Evolutionary conservation across 2,888 invertebrate species (phyloP).

Genomic region (Rhodophaea formosa): DNA sequence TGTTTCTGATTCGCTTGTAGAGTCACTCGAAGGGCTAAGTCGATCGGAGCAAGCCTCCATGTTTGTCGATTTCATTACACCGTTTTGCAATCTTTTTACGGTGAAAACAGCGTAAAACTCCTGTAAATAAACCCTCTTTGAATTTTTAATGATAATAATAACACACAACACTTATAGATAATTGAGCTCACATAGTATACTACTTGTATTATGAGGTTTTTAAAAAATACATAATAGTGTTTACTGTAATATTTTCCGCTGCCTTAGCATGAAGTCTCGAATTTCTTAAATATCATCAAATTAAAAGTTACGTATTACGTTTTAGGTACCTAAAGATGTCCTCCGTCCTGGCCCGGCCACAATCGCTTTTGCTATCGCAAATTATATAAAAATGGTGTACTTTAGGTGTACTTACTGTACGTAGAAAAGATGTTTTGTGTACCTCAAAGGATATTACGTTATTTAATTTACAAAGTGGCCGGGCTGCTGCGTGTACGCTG

Average conservation of each 20-base stretch:
- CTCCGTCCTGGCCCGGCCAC: no score
- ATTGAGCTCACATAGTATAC: background rate
- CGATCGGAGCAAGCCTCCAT: slow-evolving; percentile 73
- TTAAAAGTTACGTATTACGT: background rate
- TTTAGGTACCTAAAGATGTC: background rate
- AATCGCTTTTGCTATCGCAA: no score
- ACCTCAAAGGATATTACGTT: no score
- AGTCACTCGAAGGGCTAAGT: slow-evolving; percentile 69
- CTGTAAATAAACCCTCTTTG: background rate
- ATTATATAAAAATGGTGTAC: no score
- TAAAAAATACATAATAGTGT: background rate
- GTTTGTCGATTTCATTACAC: slow-evolving; percentile 73
- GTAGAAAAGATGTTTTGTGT: no score
- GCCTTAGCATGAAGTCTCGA: background rate
- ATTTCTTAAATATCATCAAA: background rate
- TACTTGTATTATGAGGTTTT: background rate
- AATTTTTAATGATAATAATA: no score
- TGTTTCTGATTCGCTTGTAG: slow-evolving; percentile 73
- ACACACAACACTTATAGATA: background rate
- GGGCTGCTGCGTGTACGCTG: no score
- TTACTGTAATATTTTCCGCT: background rate
- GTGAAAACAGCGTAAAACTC: background rate
- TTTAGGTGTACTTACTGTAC: no score
- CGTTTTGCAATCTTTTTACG: slow-evolving; percentile 4
- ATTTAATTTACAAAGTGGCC: no score